These are phyloP conservation scores for Caretta caretta DNA, from an alignment of 2,113 vertebrate genomes.

Conservation along the genomic window DNA sequence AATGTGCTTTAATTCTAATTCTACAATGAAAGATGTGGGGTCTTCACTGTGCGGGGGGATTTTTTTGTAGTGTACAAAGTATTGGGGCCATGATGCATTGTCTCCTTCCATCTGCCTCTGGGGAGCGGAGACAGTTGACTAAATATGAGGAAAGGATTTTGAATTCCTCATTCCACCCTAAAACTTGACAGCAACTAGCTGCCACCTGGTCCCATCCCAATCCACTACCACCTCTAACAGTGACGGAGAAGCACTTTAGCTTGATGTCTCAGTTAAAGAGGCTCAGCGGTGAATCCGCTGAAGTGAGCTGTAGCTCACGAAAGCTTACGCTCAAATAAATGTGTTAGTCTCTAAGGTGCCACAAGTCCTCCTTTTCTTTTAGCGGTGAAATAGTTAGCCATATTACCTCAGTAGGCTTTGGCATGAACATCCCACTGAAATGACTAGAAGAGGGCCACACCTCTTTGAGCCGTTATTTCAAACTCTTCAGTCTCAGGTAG, in stretches of 20 bases:
- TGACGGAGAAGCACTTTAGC: background rate
- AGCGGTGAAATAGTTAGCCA: background rate
- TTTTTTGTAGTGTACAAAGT: background rate
- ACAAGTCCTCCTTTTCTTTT: no score
- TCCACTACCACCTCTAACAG: background rate
- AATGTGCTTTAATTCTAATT: background rate
- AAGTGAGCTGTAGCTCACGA: no score
- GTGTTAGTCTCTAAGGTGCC: no score
- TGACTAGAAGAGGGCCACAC: background rate
- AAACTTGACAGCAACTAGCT: background rate
- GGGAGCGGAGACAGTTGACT: background rate
- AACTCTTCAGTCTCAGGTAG: background rate
- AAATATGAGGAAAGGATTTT: background rate
- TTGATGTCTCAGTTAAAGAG: background rate
- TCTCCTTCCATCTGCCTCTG: background rate
- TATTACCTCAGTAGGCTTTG: background rate
- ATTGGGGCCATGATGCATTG: background rate
- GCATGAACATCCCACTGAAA: background rate
- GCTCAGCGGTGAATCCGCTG: background rate
- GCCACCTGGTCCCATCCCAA: background rate
- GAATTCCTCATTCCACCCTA: background rate
- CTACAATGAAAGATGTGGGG: background rate
- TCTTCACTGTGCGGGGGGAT: no score
- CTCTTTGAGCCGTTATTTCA: background rate
- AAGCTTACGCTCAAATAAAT: no score